Percentiles rank a stretch among this genome's conserved stretches.
phyloP scores from a whole-genome alignment of 2,797 vertebrate genomes.

The Holocentrus rufus region DNA sequence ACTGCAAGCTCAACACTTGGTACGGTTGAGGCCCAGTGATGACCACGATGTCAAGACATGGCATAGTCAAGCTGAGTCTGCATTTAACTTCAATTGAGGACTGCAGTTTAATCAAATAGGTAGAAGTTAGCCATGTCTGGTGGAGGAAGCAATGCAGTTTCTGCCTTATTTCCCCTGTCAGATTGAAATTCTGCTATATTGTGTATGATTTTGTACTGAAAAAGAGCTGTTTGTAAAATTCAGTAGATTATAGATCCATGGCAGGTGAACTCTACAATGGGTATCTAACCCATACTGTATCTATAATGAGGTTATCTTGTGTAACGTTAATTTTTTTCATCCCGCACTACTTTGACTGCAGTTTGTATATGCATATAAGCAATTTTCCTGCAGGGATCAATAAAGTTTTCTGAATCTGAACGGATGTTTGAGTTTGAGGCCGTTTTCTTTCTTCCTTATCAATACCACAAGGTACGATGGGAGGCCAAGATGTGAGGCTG shows the following conservation, averaged over 20 bases:
- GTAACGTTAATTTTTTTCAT: not conserved
- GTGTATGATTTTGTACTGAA: not conserved
- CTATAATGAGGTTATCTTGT: not conserved
- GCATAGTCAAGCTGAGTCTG: constrained; percentile 56
- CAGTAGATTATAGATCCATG: not conserved
- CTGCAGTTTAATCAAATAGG: constrained; percentile 42
- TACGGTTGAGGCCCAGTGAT: constrained; percentile 55
- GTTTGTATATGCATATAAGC: not conserved
- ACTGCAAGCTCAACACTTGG: constrained; percentile 74
- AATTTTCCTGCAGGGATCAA: too few relatives aligned
- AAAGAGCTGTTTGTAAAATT: too few relatives aligned
- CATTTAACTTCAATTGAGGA: constrained; percentile 46
- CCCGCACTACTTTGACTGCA: not conserved
- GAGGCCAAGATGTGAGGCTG: too few relatives aligned
- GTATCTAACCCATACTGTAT: too few relatives aligned
- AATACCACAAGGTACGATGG: not conserved
- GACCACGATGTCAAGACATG: constrained; percentile 60
- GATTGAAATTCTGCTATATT: constrained; percentile 24
- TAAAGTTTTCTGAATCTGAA: too few relatives aligned
- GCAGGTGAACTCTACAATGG: not conserved
- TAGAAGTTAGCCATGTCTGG: constrained; percentile 13
- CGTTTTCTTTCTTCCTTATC: not conserved
- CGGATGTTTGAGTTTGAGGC: not conserved
- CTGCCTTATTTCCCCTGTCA: constrained; percentile 6
- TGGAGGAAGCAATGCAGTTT: not conserved